Evolutionary conservation across 2,888 invertebrate species (phyloP), one percentile per base, ranked within the genome.

Genomic region (Anaspis maculata): DNA sequence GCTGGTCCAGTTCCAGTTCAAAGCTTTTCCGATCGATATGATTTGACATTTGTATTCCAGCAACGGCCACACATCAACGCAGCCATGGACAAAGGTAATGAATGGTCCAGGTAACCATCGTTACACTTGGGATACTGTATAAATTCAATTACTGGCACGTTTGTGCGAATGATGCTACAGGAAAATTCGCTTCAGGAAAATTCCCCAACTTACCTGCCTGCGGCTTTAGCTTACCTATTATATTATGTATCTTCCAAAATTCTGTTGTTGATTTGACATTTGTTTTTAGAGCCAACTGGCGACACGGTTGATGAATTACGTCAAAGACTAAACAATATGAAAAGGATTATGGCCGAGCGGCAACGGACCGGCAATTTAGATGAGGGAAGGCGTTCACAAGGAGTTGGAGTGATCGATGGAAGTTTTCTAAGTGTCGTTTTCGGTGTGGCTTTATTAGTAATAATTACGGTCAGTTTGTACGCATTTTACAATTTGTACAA

Each of bases 391-490:
- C 52, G 41, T 54, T 56, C 27, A 54, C 56, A 42, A 41, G 6
- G 49, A 19, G 43, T 62, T n/a, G 77, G 73, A 23, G 78, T 88
- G 56, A 87, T 89, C 25, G 85, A 88, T 54, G 83, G 82, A 1
- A 83, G 81, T 56, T 85, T 89, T 57, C 69, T 90, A 0, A 86
- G 86, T 51, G 75, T 87, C 48, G 85, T 89, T 21, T 89, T 89
- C 53, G 83, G 80, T 1, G 77, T 81, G 0, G 85, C 86, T 1
- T 68, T 89, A 3, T 52, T 82, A 6, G 79, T 87, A 25, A 88
- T 90, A 35, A 62, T 88, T 5, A 77, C 81, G 49, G 88, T 89
- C 23, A 86, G 87, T 31, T 72, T 83, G 1, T 88, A 88, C 54
- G 88, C 89, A 1, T 90, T 90, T 59, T 85, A 86, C 51, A 87